These are phyloP conservation scores for Diadema setosum DNA, from an alignment of 35 echinoderm and acorn worm species.

Conservation along the genomic window DNA sequence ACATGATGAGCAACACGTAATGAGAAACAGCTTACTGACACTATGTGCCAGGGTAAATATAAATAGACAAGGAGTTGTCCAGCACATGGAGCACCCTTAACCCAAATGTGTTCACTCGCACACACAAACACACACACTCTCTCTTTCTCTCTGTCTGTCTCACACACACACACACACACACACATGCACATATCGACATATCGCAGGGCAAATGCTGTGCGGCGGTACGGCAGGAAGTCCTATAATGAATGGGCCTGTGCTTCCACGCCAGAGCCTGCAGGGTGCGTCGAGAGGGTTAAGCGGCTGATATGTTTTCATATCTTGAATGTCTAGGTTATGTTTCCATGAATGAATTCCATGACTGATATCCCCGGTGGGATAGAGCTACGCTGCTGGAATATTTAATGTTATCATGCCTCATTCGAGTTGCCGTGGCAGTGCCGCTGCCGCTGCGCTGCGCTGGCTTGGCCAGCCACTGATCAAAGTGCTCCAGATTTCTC, in stretches of 20 bases:
- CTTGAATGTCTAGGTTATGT: conserved; percentile 35
- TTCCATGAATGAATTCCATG: conserved; percentile 26
- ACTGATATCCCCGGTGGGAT: not conserved
- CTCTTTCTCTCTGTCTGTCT: too few species aligned
- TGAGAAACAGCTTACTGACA: conserved; percentile 28
- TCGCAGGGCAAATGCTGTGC: too few species aligned
- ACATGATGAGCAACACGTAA: conserved; percentile 22
- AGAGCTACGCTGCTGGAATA: conserved; percentile 1
- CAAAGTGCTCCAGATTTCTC: too few species aligned
- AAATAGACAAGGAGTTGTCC: not conserved
- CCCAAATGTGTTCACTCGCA: too few species aligned
- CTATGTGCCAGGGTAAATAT: conserved; percentile 11
- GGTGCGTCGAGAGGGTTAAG: conserved; percentile 7
- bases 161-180: too few species aligned
- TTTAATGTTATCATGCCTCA: conserved; percentile 14
- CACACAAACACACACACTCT: too few species aligned
- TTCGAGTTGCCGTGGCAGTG: not conserved
- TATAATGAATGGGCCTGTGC: not conserved
- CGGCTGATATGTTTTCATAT: conserved; percentile 21
- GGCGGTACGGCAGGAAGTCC: not conserved
- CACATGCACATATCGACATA: too few species aligned
- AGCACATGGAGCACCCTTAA: too few species aligned
- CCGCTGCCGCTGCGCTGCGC: too few species aligned
- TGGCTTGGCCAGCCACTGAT: too few species aligned
- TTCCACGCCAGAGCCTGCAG: not conserved